Percentiles rank a stretch among this genome's conserved stretches.
Evolutionary conservation across 2,797 vertebrate species (phyloP).

Genomic region (Lithobates sylvaticus): DNA sequence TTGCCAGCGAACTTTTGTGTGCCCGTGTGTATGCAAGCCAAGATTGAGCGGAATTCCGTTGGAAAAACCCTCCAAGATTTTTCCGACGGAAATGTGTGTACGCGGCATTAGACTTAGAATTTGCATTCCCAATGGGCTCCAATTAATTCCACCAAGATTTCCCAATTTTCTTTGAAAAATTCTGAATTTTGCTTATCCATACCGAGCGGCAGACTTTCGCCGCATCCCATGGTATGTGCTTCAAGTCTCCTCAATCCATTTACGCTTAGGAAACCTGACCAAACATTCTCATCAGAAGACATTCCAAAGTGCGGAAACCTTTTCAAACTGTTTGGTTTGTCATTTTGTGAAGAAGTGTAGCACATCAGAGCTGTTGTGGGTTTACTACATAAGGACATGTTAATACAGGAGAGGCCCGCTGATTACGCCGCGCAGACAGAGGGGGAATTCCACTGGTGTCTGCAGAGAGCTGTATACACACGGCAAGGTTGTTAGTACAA

Average conservation of each 20-base stretch:
- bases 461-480: constrained; percentile 44
- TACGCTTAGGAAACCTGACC: background rate
- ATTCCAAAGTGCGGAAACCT: constrained; percentile 9
- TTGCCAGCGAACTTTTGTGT: too few species aligned
- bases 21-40: too few species aligned
- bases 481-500: constrained; percentile 8
- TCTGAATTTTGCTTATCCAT: too few species aligned
- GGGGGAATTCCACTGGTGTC: constrained; percentile 70
- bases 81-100: too few species aligned
- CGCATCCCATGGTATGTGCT: background rate
- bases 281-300: constrained; percentile 29
- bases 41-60: too few species aligned
- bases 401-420: constrained; percentile 46
- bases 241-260: constrained; percentile 11
- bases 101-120: too few species aligned
- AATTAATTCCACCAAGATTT: too few species aligned
- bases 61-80: too few species aligned
- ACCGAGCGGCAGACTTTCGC: background rate
- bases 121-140: too few species aligned
- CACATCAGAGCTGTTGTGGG: background rate
- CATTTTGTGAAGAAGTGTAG: constrained; percentile 50
- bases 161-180: too few species aligned
- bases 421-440: constrained; percentile 63
- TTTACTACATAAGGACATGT: constrained; percentile 67
- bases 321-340: constrained; percentile 67